Evolutionary conservation across 2,888 invertebrate genomes (phyloP).

Genomic region (Rotaria macrura): DNA sequence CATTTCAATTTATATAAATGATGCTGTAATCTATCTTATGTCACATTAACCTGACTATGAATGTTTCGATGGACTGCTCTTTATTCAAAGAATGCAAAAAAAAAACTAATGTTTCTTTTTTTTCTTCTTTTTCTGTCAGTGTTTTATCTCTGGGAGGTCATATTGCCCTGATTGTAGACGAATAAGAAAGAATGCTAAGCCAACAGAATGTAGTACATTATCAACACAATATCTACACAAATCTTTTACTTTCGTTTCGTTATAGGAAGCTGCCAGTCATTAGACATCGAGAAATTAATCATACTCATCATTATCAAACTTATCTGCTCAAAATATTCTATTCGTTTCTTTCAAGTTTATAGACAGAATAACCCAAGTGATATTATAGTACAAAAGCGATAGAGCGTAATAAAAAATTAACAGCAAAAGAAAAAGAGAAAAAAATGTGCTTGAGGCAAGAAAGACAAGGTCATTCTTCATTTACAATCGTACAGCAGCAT

Average conservation of each 20-base stretch:
- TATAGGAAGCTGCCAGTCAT: no score
- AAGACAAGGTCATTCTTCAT: background rate
- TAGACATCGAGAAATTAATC: background rate
- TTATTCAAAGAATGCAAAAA: no score
- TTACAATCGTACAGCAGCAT: background rate
- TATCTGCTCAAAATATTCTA: background rate
- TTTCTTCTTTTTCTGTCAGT: background rate
- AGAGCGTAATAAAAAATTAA: background rate
- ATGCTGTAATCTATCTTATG: background rate
- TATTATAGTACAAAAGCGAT: background rate
- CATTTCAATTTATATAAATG: background rate
- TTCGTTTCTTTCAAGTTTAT: background rate
- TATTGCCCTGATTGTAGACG: background rate
- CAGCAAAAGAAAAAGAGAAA: background rate
- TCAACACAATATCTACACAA: background rate
- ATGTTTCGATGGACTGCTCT: no score
- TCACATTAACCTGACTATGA: background rate
- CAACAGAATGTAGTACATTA: background rate
- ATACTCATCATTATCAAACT: background rate
- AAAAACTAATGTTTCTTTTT: background rate
- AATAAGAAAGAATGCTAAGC: background rate
- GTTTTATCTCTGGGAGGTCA: background rate
- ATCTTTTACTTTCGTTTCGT: background rate
- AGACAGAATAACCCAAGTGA: background rate
- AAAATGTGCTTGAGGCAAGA: background rate